These are phyloP conservation scores for Cephus spinipes DNA, from an alignment of 2,888 invertebrate species.

Conservation along the genomic window DNA sequence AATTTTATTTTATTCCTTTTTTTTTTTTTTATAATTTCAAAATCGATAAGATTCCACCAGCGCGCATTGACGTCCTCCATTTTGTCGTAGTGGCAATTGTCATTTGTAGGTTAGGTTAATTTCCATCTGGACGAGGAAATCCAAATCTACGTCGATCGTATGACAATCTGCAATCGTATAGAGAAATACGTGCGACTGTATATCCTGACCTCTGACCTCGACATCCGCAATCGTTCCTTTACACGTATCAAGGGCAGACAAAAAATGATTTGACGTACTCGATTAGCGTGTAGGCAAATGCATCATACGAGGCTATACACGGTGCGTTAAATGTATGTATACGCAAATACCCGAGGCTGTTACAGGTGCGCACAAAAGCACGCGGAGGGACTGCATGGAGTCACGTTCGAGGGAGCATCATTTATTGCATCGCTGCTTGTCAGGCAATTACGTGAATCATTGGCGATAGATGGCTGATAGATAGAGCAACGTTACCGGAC, in stretches of 20 bases:
- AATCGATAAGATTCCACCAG: not conserved
- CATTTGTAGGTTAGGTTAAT: not conserved
- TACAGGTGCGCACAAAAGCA: not conserved
- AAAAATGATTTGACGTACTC: slow-evolving; percentile 11
- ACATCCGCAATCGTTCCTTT: slow-evolving; percentile 18
- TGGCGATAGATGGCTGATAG: slow-evolving; percentile 13
- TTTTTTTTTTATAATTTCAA: not conserved
- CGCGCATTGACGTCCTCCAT: not conserved
- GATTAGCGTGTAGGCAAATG: slow-evolving; percentile 11
- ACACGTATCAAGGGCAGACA: slow-evolving; percentile 1
- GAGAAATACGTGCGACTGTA: not conserved
- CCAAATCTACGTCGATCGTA: not conserved
- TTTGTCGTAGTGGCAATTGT: not conserved
- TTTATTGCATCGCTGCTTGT: slow-evolving; percentile 21
- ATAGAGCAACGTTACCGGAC: not conserved
- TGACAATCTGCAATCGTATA: not conserved
- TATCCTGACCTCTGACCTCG: slow-evolving; percentile 16
- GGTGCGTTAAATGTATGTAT: slow-evolving; percentile 1
- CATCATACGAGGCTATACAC: slow-evolving; percentile 12
- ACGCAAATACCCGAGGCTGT: not conserved
- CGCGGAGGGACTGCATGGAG: not conserved
- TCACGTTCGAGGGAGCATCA: slow-evolving; percentile 6
- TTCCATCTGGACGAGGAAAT: not conserved
- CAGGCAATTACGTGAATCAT: slow-evolving; percentile 21
- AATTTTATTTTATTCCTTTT: not conserved